A percentile compares a stretch with the other conserved stretches of the same genome.
Conservation (phyloP, 2,888 invertebrate species). For the Subacronicta megacephala region DNA sequence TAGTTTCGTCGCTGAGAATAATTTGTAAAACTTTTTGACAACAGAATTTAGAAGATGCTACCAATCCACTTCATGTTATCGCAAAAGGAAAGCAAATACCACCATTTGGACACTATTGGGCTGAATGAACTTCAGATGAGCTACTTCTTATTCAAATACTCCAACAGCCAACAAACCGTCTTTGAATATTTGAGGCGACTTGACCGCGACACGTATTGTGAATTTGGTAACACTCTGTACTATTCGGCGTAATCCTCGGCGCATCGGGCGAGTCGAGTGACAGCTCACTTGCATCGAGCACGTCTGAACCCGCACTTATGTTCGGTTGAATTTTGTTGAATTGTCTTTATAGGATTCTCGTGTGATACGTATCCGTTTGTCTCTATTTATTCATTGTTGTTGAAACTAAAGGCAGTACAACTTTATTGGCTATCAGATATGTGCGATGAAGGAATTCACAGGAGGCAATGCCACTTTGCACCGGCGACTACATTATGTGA, state of each 20-base stretch:
- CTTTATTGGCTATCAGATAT: background rate
- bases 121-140: background rate
- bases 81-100: background rate
- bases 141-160: background rate
- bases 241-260: slow-evolving; percentile 16
- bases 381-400: slow-evolving; percentile 17
- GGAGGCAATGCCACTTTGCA: too few species aligned
- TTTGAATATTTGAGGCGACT: slow-evolving; percentile 32
- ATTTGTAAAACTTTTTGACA: too few species aligned
- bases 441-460: too few species aligned
- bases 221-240: slow-evolving; percentile 39
- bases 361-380: slow-evolving; percentile 12
- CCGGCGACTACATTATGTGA: too few species aligned
- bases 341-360: slow-evolving; percentile 19
- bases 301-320: slow-evolving; percentile 33
- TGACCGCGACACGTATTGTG: slow-evolving; percentile 23
- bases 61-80: too few species aligned
- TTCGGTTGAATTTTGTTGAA: slow-evolving; percentile 14
- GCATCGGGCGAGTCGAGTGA: slow-evolving; percentile 32
- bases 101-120: background rate
- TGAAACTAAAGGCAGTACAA: background rate
- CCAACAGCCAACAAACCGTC: background rate
- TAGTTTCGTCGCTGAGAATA: too few species aligned
- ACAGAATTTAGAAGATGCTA: too few species aligned
- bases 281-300: slow-evolving; percentile 33